Conservation (phyloP, 2,888 invertebrate genomes). For the Chloroclysta siterata region DNA sequence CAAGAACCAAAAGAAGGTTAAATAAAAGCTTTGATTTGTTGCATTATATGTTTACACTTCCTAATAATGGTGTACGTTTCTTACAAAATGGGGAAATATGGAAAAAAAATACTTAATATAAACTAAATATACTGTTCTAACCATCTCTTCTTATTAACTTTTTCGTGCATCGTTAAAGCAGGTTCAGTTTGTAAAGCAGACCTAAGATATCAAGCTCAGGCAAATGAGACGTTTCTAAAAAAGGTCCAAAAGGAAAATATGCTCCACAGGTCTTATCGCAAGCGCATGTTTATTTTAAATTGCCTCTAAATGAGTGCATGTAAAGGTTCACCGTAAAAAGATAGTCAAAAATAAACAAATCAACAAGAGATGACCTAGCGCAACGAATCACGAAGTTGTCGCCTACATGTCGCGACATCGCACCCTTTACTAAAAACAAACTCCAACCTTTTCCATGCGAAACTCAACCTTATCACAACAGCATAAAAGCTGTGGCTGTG, state of each 20-base stretch:
- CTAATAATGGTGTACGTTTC: no score
- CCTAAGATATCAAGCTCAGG: no score
- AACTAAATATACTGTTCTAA: no score
- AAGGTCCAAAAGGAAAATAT: background rate
- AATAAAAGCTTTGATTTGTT: background rate
- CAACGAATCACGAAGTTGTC: slow-evolving; percentile 56
- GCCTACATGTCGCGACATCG: slow-evolving; percentile 52
- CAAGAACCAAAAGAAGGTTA: background rate
- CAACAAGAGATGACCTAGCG: slow-evolving; percentile 55
- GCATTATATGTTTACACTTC: no score
- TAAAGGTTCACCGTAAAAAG: slow-evolving; percentile 45
- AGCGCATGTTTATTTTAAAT: slow-evolving; percentile 11
- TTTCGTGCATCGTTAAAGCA: background rate
- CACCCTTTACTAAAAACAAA: slow-evolving; percentile 44
- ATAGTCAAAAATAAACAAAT: slow-evolving; percentile 50
- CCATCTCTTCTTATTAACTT: background rate
- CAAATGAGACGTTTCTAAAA: background rate
- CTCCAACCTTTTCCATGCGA: slow-evolving; percentile 25
- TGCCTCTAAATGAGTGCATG: slow-evolving; percentile 15
- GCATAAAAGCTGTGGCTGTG: slow-evolving; percentile 19
- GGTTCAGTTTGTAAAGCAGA: no score
- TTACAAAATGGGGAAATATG: no score
- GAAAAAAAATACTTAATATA: no score
- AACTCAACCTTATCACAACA: slow-evolving; percentile 17
- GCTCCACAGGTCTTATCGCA: slow-evolving; percentile 5